Conservation (phyloP, 2,113 vertebrate species). For the Takifugu flavidus region DNA sequence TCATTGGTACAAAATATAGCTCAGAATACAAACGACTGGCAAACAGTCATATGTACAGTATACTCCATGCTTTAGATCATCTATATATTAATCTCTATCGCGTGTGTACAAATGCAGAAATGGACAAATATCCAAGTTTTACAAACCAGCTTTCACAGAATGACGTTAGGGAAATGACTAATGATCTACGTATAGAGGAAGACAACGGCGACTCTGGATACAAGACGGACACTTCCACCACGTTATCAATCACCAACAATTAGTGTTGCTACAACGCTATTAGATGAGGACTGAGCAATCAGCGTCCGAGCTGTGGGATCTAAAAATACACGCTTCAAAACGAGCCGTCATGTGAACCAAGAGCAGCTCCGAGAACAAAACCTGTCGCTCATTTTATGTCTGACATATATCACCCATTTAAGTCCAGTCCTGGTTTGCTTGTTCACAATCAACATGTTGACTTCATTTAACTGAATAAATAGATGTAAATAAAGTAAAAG, state of each 20-base stretch:
- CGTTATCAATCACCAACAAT: constrained; percentile 45
- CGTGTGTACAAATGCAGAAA: constrained; percentile 82
- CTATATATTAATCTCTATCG: constrained; percentile 42
- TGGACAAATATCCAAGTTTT: constrained; percentile 71
- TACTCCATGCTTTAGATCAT: constrained; percentile 80
- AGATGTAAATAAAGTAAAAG: no score
- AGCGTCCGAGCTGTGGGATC: constrained; percentile 9
- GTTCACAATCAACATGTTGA: no score
- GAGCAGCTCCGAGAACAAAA: not conserved
- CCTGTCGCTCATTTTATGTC: no score
- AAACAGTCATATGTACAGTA: constrained; percentile 82
- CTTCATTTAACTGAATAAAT: no score
- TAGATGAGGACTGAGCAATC: constrained; percentile 26
- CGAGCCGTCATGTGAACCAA: constrained; percentile 7
- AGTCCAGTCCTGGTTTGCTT: no score
- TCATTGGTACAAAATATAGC: constrained; percentile 89
- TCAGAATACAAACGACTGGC: constrained; percentile 85
- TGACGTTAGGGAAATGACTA: no score
- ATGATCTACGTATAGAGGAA: not conserved
- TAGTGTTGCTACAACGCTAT: constrained; percentile 32
- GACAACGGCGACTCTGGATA: constrained; percentile 40
- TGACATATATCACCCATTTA: no score
- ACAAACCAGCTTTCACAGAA: constrained; percentile 81
- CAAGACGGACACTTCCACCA: constrained; percentile 44
- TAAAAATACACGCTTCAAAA: constrained; percentile 42